phyloP scores from a whole-genome alignment of 2,888 invertebrate species.

The Dioctria rufipes region DNA sequence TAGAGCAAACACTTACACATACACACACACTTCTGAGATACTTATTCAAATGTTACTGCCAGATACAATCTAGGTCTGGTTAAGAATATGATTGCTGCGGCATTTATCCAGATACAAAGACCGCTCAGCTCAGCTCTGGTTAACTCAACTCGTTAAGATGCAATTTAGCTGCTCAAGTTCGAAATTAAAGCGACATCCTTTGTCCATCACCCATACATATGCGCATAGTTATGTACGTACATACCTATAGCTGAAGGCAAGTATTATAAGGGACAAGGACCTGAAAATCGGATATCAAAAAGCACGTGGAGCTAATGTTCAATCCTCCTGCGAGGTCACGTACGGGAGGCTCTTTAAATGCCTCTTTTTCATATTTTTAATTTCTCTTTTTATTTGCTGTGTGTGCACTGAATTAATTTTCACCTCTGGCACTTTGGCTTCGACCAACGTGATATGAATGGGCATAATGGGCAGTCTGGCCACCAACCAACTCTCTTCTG shows the following conservation, averaged over 20 bases:
- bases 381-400: conserved; percentile 55
- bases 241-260: not conserved
- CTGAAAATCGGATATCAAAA: conserved; percentile 33
- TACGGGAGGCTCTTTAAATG: conserved; percentile 50
- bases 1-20: too few species aligned
- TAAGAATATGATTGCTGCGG: not conserved
- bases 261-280: conserved; percentile 5
- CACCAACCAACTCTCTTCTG: not conserved
- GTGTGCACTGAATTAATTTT: conserved; percentile 59
- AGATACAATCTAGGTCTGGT: conserved; percentile 30
- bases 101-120: not conserved
- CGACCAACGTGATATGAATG: conserved; percentile 18
- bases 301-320: conserved; percentile 45
- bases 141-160: conserved; percentile 39
- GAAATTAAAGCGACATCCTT: conserved; percentile 39
- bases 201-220: not conserved
- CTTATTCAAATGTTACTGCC: conserved; percentile 54
- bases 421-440: conserved; percentile 49
- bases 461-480: conserved; percentile 28
- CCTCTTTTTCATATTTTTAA: conserved; percentile 44
- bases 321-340: conserved; percentile 58
- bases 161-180: conserved; percentile 38
- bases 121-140: conserved; percentile 8
- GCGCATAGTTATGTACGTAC: not conserved
- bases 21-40: conserved; percentile 8